Percentiles rank a stretch among this genome's conserved stretches.
phyloP scores from a whole-genome alignment of 2,113 vertebrate genomes.

The Malurus melanocephalus region DNA sequence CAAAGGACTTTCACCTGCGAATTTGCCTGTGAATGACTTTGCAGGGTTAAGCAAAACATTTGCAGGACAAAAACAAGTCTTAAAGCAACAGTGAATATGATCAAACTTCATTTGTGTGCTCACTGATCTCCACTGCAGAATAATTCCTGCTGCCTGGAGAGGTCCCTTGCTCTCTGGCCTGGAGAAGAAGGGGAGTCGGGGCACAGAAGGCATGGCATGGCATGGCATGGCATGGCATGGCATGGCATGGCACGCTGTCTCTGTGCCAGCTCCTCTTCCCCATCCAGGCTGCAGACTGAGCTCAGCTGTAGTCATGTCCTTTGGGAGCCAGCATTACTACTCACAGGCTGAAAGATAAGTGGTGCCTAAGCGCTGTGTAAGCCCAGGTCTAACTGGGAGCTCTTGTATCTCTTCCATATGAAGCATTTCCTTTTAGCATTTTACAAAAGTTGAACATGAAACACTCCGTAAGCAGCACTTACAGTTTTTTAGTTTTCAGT shows the following conservation, averaged over 20 bases:
- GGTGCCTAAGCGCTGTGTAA: neutral
- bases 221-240: neutral
- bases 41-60: neutral
- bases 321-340: neutral
- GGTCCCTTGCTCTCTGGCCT: neutral
- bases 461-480: neutral
- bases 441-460: neutral
- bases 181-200: neutral
- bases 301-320: neutral
- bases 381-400: neutral
- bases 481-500: neutral
- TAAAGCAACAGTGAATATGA: neutral
- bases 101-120: neutral
- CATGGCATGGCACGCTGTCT: fast-evolving
- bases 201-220: too few species aligned
- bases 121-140: neutral
- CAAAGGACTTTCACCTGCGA: neutral
- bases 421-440: neutral
- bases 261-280: neutral
- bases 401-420: fast-evolving
- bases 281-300: neutral
- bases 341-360: neutral
- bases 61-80: neutral
- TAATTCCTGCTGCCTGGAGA: neutral
- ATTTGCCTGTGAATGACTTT: neutral